Conservation (phyloP, 2,888 invertebrate species). For the Steromphala cineraria region DNA sequence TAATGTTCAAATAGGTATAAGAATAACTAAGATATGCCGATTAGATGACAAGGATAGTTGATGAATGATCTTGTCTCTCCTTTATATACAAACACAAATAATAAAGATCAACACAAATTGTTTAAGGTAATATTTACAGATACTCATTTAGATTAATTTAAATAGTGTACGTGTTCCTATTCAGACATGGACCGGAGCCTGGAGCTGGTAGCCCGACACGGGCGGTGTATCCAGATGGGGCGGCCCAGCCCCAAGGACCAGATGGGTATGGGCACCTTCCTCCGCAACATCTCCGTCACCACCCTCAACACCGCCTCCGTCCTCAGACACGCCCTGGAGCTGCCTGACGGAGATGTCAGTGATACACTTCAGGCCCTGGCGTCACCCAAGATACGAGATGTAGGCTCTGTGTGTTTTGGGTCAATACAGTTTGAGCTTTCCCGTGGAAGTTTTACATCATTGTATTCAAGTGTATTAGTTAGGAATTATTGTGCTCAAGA, state of each 20-base stretch:
- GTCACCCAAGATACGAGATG: constrained; percentile 41
- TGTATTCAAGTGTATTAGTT: too few species aligned
- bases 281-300: constrained; percentile 30
- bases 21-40: too few species aligned
- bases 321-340: constrained; percentile 32
- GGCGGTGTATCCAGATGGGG: constrained; percentile 44
- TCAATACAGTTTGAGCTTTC: not conserved
- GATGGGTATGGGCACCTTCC: constrained; percentile 26
- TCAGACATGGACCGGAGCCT: not conserved
- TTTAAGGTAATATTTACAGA: too few species aligned
- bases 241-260: constrained; percentile 26
- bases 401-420: not conserved
- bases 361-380: constrained; percentile 19
- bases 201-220: constrained; percentile 30
- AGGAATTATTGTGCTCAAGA: too few species aligned
- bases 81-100: too few species aligned
- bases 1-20: too few species aligned
- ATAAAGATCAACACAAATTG: too few species aligned
- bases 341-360: constrained; percentile 38
- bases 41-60: too few species aligned
- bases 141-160: too few species aligned
- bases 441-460: too few species aligned
- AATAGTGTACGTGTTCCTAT: not conserved
- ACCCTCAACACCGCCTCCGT: constrained; percentile 39
- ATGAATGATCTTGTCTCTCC: too few species aligned